Percentiles rank a stretch among this genome's conserved stretches.
Conservation (phyloP, 2,888 invertebrate species). For the Chymomyza amoena region DNA sequence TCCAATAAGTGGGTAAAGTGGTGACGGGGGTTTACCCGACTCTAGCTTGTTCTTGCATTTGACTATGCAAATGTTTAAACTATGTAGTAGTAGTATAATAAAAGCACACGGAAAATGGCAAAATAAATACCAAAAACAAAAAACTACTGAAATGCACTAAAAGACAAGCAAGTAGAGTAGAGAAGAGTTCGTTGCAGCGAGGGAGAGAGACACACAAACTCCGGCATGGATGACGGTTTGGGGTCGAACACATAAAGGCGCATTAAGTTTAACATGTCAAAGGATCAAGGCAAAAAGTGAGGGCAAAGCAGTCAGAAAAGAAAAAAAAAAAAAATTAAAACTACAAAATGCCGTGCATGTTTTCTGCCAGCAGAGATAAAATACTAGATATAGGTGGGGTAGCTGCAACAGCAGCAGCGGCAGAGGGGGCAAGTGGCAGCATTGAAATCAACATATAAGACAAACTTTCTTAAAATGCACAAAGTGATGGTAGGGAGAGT, state of each 20-base stretch:
- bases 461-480: slow-evolving; percentile 55
- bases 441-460: slow-evolving; percentile 56
- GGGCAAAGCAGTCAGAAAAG: neutral
- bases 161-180: slow-evolving; percentile 12
- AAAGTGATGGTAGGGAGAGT: slow-evolving; percentile 22
- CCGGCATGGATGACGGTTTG: neutral
- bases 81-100: slow-evolving; percentile 1
- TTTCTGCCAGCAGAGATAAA: neutral
- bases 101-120: slow-evolving; percentile 22
- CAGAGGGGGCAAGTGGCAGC: neutral
- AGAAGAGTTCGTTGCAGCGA: neutral
- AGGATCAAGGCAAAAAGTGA: slow-evolving; percentile 59
- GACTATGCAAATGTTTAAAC: slow-evolving; percentile 24
- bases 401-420: neutral
- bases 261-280: slow-evolving; percentile 74
- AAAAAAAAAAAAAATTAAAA: slow-evolving; percentile 12
- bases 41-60: slow-evolving; percentile 15
- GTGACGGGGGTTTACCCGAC: no score
- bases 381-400: neutral
- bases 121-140: slow-evolving; percentile 30
- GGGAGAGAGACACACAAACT: neutral
- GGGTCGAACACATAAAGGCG: slow-evolving; percentile 37
- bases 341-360: neutral
- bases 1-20: neutral
- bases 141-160: slow-evolving; percentile 49